Evolutionary conservation across 2,888 invertebrate species (phyloP).

Genomic region (Eupelmus urozonus): DNA sequence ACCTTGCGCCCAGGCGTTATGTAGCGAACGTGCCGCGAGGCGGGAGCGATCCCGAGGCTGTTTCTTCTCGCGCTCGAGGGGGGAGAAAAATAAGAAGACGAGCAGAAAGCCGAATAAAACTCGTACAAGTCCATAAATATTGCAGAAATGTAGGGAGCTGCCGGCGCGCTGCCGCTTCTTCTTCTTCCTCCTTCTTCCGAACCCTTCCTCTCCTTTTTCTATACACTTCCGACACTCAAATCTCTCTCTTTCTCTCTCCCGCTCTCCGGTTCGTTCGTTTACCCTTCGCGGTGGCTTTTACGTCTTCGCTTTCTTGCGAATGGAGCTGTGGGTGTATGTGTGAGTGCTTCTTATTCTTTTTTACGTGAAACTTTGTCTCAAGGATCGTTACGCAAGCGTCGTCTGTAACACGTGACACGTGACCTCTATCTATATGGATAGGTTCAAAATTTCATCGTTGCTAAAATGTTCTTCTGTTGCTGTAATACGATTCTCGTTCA

Average conservation of each 20-base stretch:
- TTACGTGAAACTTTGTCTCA: background rate
- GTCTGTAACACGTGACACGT: constrained; percentile 54
- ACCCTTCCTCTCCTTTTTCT: constrained; percentile 25
- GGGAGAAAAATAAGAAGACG: constrained; percentile 36
- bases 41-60: background rate
- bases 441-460: too few relatives aligned
- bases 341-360: background rate
- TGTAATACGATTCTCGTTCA: too few relatives aligned
- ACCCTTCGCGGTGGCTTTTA: constrained; percentile 12
- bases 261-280: background rate
- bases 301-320: constrained; percentile 21
- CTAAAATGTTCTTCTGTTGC: too few relatives aligned
- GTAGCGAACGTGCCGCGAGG: constrained; percentile 32
- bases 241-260: constrained; percentile 34
- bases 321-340: too few relatives aligned
- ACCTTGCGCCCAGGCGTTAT: constrained; percentile 39
- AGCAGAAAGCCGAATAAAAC: constrained; percentile 51
- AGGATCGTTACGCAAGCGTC: constrained; percentile 46
- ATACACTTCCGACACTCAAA: constrained; percentile 38
- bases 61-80: constrained; percentile 3
- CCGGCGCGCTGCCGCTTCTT: constrained; percentile 4
- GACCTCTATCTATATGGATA: background rate
- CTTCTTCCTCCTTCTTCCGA: background rate
- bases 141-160: constrained; percentile 51
- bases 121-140: constrained; percentile 61